Conservation (phyloP, 2,113 vertebrate species). For the Harpagus bidentatus region DNA sequence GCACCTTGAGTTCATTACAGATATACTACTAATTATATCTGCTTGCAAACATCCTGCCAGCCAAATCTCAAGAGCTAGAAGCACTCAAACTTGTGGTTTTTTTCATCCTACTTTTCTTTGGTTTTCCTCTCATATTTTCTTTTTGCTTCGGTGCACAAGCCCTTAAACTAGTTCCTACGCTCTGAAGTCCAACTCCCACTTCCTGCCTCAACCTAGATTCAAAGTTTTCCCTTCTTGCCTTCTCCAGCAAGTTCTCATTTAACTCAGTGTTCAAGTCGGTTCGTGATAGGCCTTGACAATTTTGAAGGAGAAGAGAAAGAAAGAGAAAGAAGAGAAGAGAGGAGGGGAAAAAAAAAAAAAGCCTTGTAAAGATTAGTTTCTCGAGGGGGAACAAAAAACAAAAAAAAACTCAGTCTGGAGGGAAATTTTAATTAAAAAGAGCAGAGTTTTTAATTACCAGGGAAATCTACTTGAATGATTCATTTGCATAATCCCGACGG, state of each 20-base stretch:
- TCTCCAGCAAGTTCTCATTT: background rate
- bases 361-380: conserved; percentile 32
- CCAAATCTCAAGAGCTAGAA: background rate
- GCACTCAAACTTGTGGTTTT: background rate
- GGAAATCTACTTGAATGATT: conserved; percentile 68
- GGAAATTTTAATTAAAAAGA: conserved; percentile 73
- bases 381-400: background rate
- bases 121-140: background rate
- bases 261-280: background rate
- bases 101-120: background rate
- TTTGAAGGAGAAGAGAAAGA: background rate
- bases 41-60: background rate
- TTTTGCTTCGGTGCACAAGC: background rate
- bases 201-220: background rate
- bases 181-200: background rate
- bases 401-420: background rate
- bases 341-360: background rate
- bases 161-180: background rate
- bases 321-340: background rate
- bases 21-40: background rate
- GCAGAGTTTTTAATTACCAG: conserved; percentile 69
- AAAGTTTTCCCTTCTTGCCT: background rate
- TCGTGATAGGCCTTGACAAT: background rate
- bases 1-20: background rate
- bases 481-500: conserved; percentile 64